Base-by-base conservation (phyloP, 2,113 vertebrate species). In the Nyctibius bracteatus region DNA sequence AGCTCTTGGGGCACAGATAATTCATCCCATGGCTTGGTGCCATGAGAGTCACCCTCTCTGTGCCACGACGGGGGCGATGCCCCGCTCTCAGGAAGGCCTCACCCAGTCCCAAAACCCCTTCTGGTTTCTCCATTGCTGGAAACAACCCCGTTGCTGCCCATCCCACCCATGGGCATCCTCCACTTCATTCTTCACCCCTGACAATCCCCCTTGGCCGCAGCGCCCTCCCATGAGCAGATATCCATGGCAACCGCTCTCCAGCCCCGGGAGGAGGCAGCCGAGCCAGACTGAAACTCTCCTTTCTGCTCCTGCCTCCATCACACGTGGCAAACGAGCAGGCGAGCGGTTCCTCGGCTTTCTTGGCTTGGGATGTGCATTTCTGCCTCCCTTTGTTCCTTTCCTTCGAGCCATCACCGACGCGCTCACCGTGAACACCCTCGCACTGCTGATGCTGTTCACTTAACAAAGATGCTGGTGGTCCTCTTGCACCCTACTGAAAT, bases 241-340 rank as follows among this genome's bases (percentile, higher is more conserved):
- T 99, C 99, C 99, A 99, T 99, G 99, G 99, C 99, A 99, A 99
- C 99, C 97, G 16, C 98, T 98, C 98, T 98, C 98, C 98, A 99
- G 98, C 98, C 98, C 98, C 96, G 93, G 99, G 98, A 99, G 98
- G 98, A 99, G 98, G 98, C 98, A 98, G 98, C 96, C 82, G 96
- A 98, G 97, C 71, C 67, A 94, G 98, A 98, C 94, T 98, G 99
- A 98, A 99, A 99, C 97, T 97, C 98, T 98, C 98, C 98, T 97
- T 99, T 98, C 98, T 99, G 98, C 98, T 98, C 98, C 98, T 98
- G 98, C 98, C 98, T 99, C 98, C 97, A 7, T 43, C 33, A 33
- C 95, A 92, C 95, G 96, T 96, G 91, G 90, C 86, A 93, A 96
- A 98, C 86, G 98, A 98, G 98, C 97, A 98, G 98, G 90, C 74